phyloP scores from a whole-genome alignment of 2,113 vertebrate species.

The Willisornis vidua region DNA sequence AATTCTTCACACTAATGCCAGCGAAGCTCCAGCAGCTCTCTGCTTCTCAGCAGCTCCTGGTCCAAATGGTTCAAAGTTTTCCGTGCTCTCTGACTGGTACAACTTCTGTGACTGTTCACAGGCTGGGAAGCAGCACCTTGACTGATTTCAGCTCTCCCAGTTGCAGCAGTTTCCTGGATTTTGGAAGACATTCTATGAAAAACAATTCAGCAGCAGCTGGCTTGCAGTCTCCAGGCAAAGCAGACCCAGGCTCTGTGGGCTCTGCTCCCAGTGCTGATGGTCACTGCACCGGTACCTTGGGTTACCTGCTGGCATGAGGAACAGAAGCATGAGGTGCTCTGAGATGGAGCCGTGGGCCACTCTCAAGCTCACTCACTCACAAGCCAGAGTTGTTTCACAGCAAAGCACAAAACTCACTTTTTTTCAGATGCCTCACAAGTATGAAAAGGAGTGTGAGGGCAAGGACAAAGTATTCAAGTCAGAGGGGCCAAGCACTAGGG shows the following conservation, averaged over 20 bases:
- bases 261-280: accelerated
- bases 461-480: neutral
- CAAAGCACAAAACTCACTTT: neutral
- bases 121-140: neutral
- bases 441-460: neutral
- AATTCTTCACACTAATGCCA: neutral
- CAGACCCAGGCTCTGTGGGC: neutral
- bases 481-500: neutral
- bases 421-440: neutral
- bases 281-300: accelerated
- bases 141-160: neutral
- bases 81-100: neutral
- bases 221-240: neutral
- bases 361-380: neutral
- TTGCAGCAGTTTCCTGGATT: neutral
- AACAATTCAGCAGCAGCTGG: neutral
- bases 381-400: neutral
- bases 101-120: neutral
- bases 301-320: accelerated
- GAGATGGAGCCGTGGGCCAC: neutral
- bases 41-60: neutral
- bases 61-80: neutral
- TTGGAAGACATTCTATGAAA: neutral
- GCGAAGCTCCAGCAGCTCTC: neutral
- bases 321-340: accelerated